A percentile compares a stretch with the other conserved stretches of the same genome.
These are phyloP conservation scores for Drosophila pseudotalamancana DNA, from an alignment of 2,888 invertebrate species.

Conservation along the genomic window DNA sequence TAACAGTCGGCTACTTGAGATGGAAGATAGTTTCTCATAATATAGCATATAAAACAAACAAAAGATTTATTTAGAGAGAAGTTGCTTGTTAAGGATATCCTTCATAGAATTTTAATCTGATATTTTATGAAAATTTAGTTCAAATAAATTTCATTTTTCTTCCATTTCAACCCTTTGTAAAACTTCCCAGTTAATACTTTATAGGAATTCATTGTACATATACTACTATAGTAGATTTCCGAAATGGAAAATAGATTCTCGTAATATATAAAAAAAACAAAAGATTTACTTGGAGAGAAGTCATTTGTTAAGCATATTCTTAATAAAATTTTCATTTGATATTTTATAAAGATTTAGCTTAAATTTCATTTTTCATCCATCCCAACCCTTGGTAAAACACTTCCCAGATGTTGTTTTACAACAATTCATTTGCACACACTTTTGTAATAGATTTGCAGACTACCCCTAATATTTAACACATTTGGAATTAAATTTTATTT, in stretches of 20 bases:
- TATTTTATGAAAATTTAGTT: background rate
- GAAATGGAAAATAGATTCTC: slow-evolving; percentile 1
- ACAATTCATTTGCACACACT: too few relatives aligned
- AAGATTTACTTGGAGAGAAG: background rate
- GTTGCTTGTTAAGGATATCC: background rate
- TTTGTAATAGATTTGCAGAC: too few relatives aligned
- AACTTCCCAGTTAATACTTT: background rate
- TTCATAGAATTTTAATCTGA: background rate
- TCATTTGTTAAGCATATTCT: too few relatives aligned
- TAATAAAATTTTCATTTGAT: background rate
- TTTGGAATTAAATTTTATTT: too few relatives aligned
- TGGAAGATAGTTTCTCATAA: slow-evolving; percentile 1
- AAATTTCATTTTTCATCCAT: background rate
- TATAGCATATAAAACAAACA: background rate
- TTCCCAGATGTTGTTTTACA: background rate
- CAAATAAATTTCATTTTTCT: background rate
- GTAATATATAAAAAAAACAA: background rate
- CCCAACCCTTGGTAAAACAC: background rate
- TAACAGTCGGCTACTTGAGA: slow-evolving; percentile 7
- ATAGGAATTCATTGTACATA: too few relatives aligned
- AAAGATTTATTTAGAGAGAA: background rate
- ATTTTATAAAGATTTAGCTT: background rate
- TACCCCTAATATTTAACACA: too few relatives aligned
- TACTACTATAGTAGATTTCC: too few relatives aligned
- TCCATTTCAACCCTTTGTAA: background rate